These are phyloP conservation scores for Stenichneumon culpator DNA, from an alignment of 2,888 invertebrate genomes.

Conservation along the genomic window DNA sequence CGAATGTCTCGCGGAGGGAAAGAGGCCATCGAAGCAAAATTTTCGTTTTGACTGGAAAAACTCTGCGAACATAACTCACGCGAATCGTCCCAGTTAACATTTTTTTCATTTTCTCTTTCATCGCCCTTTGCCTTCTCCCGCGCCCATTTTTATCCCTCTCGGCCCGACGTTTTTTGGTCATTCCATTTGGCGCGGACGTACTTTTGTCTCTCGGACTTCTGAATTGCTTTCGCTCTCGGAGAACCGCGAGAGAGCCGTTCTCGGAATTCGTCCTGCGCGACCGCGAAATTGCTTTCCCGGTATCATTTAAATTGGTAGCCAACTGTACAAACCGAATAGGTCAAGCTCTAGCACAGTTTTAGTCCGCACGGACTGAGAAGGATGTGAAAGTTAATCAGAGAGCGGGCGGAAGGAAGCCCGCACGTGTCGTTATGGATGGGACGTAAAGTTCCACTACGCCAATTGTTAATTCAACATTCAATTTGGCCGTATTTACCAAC, in stretches of 20 bases:
- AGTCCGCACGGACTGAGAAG: neutral
- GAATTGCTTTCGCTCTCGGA: slow-evolving; percentile 41
- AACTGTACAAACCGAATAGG: slow-evolving; percentile 22
- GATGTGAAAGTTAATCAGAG: slow-evolving; percentile 20
- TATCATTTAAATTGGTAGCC: slow-evolving; percentile 52
- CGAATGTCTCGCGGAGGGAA: neutral
- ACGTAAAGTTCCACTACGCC: neutral
- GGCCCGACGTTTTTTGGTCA: slow-evolving; percentile 26
- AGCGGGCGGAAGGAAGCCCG: neutral
- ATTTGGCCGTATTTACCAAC: neutral
- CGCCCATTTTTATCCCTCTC: slow-evolving; percentile 11
- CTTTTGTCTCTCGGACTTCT: slow-evolving; percentile 41
- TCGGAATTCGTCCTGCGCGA: slow-evolving; percentile 47
- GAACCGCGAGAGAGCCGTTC: slow-evolving; percentile 28
- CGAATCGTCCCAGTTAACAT: slow-evolving; percentile 1
- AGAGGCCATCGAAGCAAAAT: neutral
- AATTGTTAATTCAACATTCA: neutral
- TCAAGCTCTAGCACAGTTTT: slow-evolving; percentile 4
- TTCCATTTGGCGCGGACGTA: slow-evolving; percentile 19
- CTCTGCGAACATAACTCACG: neutral
- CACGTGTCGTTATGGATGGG: neutral
- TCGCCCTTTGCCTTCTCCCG: neutral
- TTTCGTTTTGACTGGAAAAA: slow-evolving; percentile 13
- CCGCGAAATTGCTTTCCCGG: slow-evolving; percentile 53
- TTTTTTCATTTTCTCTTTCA: slow-evolving; percentile 19